Evolutionary conservation across 2,888 invertebrate genomes (phyloP).

Genomic region (Prenolepis imparis): DNA sequence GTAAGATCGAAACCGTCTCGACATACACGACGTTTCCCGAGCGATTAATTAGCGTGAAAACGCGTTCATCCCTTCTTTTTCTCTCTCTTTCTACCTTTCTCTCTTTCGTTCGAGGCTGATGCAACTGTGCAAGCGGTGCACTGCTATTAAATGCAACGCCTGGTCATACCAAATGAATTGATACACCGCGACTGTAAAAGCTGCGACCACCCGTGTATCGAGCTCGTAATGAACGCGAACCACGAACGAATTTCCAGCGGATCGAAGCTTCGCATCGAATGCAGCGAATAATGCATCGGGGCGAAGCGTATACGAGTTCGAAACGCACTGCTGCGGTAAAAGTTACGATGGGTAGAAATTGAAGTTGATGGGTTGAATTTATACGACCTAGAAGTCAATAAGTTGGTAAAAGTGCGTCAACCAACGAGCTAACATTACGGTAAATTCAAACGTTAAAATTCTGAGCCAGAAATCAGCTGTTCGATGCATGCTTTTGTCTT

Average conservation of each 20-base stretch:
- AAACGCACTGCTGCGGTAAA: not conserved
- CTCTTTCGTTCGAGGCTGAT: not conserved
- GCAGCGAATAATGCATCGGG: not conserved
- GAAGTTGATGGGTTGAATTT: not conserved
- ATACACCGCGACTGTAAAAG: conserved; percentile 12
- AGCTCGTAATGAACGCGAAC: conserved; percentile 13
- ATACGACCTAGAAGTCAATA: not conserved
- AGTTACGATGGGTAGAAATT: conserved; percentile 13
- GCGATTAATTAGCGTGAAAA: conserved; percentile 25
- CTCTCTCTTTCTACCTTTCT: conserved; percentile 1
- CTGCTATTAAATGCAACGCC: conserved; percentile 13
- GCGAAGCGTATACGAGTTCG: not conserved
- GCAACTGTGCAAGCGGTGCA: not conserved
- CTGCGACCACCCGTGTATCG: not conserved
- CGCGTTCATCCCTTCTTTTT: not conserved
- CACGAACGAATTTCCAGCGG: not conserved
- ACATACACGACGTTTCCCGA: not conserved
- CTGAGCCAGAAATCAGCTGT: not conserved
- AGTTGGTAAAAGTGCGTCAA: conserved; percentile 6
- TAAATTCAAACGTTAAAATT: not conserved
- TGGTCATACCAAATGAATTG: conserved; percentile 21
- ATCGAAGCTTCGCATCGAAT: not conserved
- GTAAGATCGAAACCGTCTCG: conserved; percentile 27
- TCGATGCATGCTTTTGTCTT: not conserved
- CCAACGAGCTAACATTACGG: not conserved